Base-by-base conservation (phyloP, 2,113 vertebrate genomes). In the Pedetes capensis region DNA sequence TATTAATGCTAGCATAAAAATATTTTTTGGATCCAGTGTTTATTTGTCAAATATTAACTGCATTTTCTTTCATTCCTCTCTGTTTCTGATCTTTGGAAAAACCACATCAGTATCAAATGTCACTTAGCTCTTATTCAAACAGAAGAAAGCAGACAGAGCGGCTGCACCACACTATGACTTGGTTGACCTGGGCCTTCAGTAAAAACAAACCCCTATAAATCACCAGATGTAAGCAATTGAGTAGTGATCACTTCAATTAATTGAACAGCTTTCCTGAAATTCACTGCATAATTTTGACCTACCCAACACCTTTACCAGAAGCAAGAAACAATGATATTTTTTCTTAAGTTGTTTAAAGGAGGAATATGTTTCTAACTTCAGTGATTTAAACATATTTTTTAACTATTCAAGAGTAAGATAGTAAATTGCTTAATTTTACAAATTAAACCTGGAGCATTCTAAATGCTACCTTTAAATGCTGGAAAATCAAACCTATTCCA, bases 221-320 rank as follows among this genome's bases (percentile, higher is more conserved):
- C 98, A 98, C 98, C 99, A 99, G 98, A 99, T 99, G 99, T 98
- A 98, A 99, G 98, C 98, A 99, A 99, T 99, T 99, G 98, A 98
- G 98, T 96, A 98, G 97, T 98, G 98, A 99, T 99, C 98, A 99
- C 98, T 98, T 99, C 99, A 99, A 99, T 99, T 99, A 99, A 99
- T 98, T 99, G 98, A 99, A 99, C 98, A 98, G 98, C 98, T 99
- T 98, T 98, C 98, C 98, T 97, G 97, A 99, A 99, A 98, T 99
- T 99, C 97, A 98, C 95, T 97, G 81, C 98, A 98, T 98, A 98
- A 97, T 98, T 97, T 97, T 98, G 98, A 98, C 97, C 89, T 86
- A 97, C 96, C 93, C 87, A 95, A 89, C 53, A 97, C 97, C 96
- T 97, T 96, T 93, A 69, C 87, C 90, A 94, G 81, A 86, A 94